Conservation (phyloP, 2,888 invertebrate species). For the Diaphora mendica region DNA sequence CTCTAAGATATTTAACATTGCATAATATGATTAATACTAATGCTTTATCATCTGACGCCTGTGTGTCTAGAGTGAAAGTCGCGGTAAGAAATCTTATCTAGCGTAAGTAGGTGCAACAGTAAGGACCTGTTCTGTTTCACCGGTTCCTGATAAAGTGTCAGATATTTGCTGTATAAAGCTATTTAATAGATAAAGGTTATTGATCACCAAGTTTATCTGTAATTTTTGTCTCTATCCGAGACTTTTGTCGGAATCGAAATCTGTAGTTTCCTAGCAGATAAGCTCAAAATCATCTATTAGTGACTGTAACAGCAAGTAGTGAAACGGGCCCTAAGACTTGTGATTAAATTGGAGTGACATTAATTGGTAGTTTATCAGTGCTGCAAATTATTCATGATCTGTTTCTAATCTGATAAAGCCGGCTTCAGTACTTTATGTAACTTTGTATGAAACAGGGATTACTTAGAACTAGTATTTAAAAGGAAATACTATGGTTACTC, state of each 20-base stretch:
- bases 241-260: too few relatives aligned
- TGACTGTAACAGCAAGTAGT: too few relatives aligned
- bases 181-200: too few relatives aligned
- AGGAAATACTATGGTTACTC: neutral
- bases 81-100: slow-evolving; percentile 28
- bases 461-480: slow-evolving; percentile 6
- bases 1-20: neutral
- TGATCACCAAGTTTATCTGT: too few relatives aligned
- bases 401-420: slow-evolving; percentile 29
- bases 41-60: neutral
- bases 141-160: too few relatives aligned
- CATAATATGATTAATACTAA: slow-evolving; percentile 1
- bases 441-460: slow-evolving; percentile 3
- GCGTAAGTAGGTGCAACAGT: slow-evolving; percentile 24
- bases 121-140: neutral
- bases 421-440: slow-evolving; percentile 26
- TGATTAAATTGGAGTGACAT: slow-evolving; percentile 9
- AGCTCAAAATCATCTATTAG: too few relatives aligned
- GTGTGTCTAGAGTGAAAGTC: slow-evolving; percentile 33
- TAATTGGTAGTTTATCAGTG: slow-evolving; percentile 15
- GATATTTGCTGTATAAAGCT: too few relatives aligned
- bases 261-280: neutral
- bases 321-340: neutral
- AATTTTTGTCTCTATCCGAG: too few relatives aligned
- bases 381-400: slow-evolving; percentile 11